These are phyloP conservation scores for Ochotona curzoniae DNA, from an alignment of 2,113 vertebrate species.

Conservation along the genomic window DNA sequence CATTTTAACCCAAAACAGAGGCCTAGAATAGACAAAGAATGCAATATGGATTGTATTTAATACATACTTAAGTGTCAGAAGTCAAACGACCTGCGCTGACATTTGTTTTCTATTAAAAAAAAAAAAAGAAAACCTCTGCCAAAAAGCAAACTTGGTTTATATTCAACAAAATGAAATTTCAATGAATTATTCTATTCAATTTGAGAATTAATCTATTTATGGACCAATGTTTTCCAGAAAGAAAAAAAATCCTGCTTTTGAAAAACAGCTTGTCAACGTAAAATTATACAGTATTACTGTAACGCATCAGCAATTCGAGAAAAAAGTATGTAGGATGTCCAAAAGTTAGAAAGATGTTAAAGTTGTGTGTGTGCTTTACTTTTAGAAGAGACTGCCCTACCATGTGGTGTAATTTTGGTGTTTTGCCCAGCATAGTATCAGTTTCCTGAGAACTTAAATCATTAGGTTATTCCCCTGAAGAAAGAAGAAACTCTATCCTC, in stretches of 20 bases:
- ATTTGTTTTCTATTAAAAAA: conserved; percentile 65
- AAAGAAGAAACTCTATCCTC: conserved; percentile 20
- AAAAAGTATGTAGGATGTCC: conserved; percentile 39
- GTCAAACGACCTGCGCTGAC: conserved; percentile 48
- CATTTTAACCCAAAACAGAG: conserved; percentile 62
- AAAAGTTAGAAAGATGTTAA: conserved; percentile 51
- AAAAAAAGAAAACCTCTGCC: conserved; percentile 59
- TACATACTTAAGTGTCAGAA: conserved; percentile 48
- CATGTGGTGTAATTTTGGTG: conserved; percentile 61
- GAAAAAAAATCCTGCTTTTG: conserved; percentile 59
- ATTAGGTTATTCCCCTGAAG: conserved; percentile 47
- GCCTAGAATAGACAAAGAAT: conserved; percentile 11
- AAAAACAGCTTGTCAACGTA: conserved; percentile 71
- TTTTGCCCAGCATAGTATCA: conserved; percentile 57
- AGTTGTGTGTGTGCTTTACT: neutral
- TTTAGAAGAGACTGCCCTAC: conserved; percentile 43
- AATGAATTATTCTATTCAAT: conserved; percentile 61
- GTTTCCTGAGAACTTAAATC: conserved; percentile 61
- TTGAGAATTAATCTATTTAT: conserved; percentile 70
- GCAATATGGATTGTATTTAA: conserved; percentile 45
- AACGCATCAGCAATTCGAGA: conserved; percentile 70
- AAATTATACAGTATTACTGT: conserved; percentile 47
- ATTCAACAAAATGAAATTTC: conserved; percentile 69
- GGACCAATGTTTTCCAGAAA: conserved; percentile 39
- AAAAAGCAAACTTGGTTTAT: conserved; percentile 69